A percentile compares a stretch with the other conserved stretches of the same genome.
These are phyloP conservation scores for Strigops habroptila DNA, from an alignment of 2,113 vertebrate genomes.

Conservation along the genomic window DNA sequence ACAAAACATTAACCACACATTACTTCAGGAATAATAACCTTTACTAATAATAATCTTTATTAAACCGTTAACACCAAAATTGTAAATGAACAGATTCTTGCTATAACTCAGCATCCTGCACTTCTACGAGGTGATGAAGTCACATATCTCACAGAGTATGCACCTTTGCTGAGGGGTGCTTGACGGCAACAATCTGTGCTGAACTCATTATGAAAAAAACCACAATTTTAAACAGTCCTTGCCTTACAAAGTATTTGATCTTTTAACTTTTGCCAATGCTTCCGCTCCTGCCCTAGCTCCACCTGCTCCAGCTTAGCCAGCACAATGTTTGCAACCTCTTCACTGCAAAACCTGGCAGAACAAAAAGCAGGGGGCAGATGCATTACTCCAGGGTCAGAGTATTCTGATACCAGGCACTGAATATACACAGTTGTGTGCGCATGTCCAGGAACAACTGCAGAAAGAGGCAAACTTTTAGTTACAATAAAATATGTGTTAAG, in stretches of 20 bases:
- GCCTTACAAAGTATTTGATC: background rate
- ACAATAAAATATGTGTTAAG: background rate
- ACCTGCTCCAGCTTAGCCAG: background rate
- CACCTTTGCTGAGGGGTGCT: background rate
- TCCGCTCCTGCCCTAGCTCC: background rate
- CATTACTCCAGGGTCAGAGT: background rate
- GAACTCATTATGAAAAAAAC: background rate
- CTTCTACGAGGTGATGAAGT: background rate
- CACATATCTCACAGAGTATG: background rate
- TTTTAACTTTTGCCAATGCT: background rate
- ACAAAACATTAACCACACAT: background rate
- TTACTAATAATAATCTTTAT: background rate
- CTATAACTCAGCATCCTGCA: background rate
- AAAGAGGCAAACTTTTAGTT: background rate
- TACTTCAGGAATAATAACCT: background rate
- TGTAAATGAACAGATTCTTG: background rate
- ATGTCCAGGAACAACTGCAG: background rate
- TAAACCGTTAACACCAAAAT: background rate
- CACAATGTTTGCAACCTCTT: background rate
- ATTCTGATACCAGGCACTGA: background rate
- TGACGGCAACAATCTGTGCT: background rate
- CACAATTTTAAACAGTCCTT: background rate
- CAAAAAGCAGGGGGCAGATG: background rate
- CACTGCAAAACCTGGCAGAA: background rate
- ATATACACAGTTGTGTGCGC: background rate